Evolutionary conservation across 2,113 vertebrate species (phyloP), one percentile per base, ranked within the genome.

Genomic region (Poeciliopsis turrubarensis): DNA sequence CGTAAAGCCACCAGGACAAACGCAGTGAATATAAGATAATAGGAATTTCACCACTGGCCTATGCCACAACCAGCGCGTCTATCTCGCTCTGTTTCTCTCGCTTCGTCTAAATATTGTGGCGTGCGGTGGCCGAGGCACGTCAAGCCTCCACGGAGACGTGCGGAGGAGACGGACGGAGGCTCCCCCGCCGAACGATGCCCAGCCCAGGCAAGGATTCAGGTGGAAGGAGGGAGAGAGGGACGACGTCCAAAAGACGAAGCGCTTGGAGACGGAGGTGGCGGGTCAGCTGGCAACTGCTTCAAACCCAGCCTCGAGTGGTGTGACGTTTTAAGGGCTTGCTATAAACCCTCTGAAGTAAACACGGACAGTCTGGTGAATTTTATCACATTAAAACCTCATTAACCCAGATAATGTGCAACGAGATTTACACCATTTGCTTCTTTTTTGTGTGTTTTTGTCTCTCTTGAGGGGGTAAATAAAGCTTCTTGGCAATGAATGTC

Each of bases 21-120:
- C 85, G 77, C 37, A 22, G 75, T 81, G 76, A 73, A 47, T 57
- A 65, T 1, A 37, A 66, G 78, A 34, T 64, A 75, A 80, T 68
- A 64, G 73, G 73, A 47, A 78, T 66, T 68, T 80, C 12, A 34
- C 81, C 75, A 65, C 70, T 73, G 13, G 37, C 69, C 72, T 73
- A 31, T 9, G 34, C 60, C 74, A 69, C 73, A 74, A 82, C n/a
- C 88, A 81, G 67, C 0, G 65, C 25, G 83, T 85, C 39, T 15
- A 3, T 41, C 39, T 41, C 39, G 15, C 88, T 88, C 86, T 68
- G 80, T 66, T 41, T 82, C 80, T 27, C 34, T 75, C 3, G 0
- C 8, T 57, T 85, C 72, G 68, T 85, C 72, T 82, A 91, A 89
- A 91, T 86, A 91, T 30, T 89, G 86, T 1, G 88, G 83, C 60